A percentile compares a stretch with the other conserved stretches of the same genome.
Conservation (phyloP, 1,140 invertebrate species). For the Andricus grossulariae region DNA sequence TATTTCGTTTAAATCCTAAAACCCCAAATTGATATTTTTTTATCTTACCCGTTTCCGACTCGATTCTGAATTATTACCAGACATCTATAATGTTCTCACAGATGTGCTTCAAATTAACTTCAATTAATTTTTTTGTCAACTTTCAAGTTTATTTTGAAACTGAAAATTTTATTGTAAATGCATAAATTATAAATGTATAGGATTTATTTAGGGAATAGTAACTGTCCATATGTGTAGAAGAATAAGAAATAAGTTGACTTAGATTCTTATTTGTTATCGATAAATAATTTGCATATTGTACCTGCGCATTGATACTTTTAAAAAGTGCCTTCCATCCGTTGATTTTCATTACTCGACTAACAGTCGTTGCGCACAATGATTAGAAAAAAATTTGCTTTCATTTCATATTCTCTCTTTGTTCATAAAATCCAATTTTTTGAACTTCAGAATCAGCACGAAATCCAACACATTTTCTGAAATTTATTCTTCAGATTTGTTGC, state of each 20-base stretch:
- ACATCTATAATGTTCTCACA: background rate
- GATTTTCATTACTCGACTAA: background rate
- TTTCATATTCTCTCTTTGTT: background rate
- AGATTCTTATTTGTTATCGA: background rate
- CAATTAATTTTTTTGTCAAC: too few species aligned
- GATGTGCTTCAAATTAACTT: background rate
- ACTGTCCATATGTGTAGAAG: too few species aligned
- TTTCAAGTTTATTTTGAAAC: too few species aligned
- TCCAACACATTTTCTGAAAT: too few species aligned
- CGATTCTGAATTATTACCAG: background rate
- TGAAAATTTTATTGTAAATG: too few species aligned
- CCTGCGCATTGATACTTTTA: constrained; percentile 9
- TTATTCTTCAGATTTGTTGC: too few species aligned
- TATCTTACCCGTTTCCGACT: constrained; percentile 8
- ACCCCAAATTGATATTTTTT: constrained; percentile 6
- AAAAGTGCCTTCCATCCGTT: background rate
- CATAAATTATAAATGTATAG: too few species aligned
- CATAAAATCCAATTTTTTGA: background rate
- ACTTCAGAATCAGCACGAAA: too few species aligned
- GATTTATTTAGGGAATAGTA: too few species aligned
- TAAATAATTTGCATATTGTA: background rate
- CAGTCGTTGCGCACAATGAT: constrained; percentile 1
- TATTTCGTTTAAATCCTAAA: constrained; percentile 10
- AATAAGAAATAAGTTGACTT: too few species aligned
- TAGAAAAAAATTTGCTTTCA: background rate